A percentile compares a stretch with the other conserved stretches of the same genome.
phyloP scores from a whole-genome alignment of 2,797 vertebrate genomes.

The Sandelia bainsii region DNA sequence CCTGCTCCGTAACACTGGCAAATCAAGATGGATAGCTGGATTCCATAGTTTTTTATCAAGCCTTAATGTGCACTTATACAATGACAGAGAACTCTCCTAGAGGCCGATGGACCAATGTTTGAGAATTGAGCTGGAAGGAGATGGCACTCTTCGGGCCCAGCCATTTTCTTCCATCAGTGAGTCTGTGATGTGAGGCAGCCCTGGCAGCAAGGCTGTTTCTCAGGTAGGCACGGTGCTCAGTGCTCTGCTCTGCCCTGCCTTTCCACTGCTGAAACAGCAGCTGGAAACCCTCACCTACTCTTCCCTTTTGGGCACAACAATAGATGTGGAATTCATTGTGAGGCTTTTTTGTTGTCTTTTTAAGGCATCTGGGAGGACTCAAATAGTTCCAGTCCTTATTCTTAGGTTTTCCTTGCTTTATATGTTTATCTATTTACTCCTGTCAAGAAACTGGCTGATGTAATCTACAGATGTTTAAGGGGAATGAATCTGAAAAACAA shows the following conservation, averaged over 20 bases:
- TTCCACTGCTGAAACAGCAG: constrained; percentile 60
- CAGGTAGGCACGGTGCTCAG: constrained; percentile 55
- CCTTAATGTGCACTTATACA: constrained; percentile 77
- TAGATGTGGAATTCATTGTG: constrained; percentile 37
- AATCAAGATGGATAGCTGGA: constrained; percentile 79
- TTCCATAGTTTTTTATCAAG: constrained; percentile 72
- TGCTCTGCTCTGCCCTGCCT: constrained; percentile 41
- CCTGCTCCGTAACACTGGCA: constrained; percentile 49
- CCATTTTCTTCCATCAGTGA: constrained; percentile 68
- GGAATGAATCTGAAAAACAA: constrained; percentile 31
- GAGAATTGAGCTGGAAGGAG: constrained; percentile 67
- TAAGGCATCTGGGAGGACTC: constrained; percentile 40
- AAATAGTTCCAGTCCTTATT: constrained; percentile 24
- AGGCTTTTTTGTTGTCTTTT: constrained; percentile 55
- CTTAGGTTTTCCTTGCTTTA: constrained; percentile 24
- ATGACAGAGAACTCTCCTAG: constrained; percentile 69
- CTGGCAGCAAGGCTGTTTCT: constrained; percentile 54
- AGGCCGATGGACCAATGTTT: constrained; percentile 63
- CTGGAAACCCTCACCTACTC: constrained; percentile 63
- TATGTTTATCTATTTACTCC: constrained; percentile 47
- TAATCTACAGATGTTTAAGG: constrained; percentile 51
- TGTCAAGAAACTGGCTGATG: constrained; percentile 46
- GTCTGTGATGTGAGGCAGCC: constrained; percentile 67
- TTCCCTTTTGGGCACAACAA: constrained; percentile 57
- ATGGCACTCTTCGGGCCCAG: constrained; percentile 53